Percentiles rank a stretch among this genome's conserved stretches.
Evolutionary conservation across 2,888 invertebrate genomes (phyloP).

Genomic region (Hoplodrina blanda): DNA sequence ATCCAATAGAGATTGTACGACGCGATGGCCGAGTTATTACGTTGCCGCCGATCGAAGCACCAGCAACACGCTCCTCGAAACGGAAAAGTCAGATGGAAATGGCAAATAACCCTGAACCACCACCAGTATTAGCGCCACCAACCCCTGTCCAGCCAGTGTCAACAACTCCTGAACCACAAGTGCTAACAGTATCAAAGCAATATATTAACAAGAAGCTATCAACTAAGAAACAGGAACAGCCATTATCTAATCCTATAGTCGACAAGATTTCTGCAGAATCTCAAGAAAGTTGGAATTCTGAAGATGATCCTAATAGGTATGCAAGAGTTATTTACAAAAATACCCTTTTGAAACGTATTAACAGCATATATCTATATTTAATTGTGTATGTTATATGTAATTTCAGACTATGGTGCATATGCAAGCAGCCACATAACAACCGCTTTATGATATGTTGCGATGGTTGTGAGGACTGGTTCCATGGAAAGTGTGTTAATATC

Average conservation of each 20-base stretch:
- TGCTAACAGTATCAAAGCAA: constrained; percentile 79
- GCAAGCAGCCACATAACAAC: constrained; percentile 98
- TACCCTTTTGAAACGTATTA: not conserved
- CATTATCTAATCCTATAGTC: constrained; percentile 65
- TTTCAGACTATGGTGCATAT: constrained; percentile 97
- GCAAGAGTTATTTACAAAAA: not conserved
- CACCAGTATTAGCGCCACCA: constrained; percentile 33
- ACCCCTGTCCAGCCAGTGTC: constrained; percentile 69
- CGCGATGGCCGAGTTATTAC: constrained; percentile 94
- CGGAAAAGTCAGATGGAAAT: constrained; percentile 88
- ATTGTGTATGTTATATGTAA: not conserved
- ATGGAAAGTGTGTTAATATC: constrained; percentile 98
- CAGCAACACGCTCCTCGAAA: constrained; percentile 94
- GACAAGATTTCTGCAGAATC: constrained; percentile 90
- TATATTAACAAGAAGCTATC: constrained; percentile 82
- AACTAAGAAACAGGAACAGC: constrained; percentile 76
- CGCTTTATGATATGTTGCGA: constrained; percentile 99
- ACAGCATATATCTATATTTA: not conserved
- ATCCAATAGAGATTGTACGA: constrained; percentile 93
- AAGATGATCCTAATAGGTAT: constrained; percentile 96
- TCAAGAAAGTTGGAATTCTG: constrained; percentile 94
- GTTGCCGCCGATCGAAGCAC: constrained; percentile 95
- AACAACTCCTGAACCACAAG: constrained; percentile 77
- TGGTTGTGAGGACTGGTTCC: constrained; percentile 98
- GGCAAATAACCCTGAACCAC: constrained; percentile 61